Conservation (phyloP, 2,888 invertebrate species). For the Hirtodrosophila confusa region DNA sequence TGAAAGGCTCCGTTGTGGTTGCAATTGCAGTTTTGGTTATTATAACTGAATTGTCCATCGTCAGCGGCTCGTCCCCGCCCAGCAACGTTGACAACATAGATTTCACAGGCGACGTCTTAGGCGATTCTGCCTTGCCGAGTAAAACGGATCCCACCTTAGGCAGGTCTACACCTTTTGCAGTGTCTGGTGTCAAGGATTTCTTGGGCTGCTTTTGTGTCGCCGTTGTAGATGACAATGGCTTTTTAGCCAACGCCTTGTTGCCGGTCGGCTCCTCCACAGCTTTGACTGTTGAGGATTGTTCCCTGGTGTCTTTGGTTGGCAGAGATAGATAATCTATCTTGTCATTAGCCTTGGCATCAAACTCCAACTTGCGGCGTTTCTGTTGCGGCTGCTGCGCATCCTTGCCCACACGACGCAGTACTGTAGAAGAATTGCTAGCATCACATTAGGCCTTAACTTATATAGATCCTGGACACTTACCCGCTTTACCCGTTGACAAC, state of each 20-base stretch:
- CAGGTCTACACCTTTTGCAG: background rate
- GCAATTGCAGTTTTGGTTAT: slow-evolving; percentile 30
- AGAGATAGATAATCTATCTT: background rate
- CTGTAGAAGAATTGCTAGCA: slow-evolving; percentile 5
- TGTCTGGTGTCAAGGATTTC: background rate
- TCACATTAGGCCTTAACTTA: too few relatives aligned
- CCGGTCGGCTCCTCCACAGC: background rate
- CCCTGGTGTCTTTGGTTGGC: background rate
- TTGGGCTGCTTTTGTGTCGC: background rate
- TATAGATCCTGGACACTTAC: slow-evolving; percentile 4
- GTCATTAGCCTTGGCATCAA: background rate
- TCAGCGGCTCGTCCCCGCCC: background rate
- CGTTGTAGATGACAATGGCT: background rate
- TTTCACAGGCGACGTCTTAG: slow-evolving; percentile 10
- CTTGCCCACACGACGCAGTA: slow-evolving; percentile 4
- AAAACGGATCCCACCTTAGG: background rate
- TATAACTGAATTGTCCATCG: slow-evolving; percentile 39
- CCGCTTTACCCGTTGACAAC: slow-evolving; percentile 2
- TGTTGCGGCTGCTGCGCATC: slow-evolving; percentile 1
- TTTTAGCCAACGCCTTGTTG: background rate
- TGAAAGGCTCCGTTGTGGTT: slow-evolving; percentile 8
- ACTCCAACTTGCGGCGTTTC: slow-evolving; percentile 22
- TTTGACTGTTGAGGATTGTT: background rate
- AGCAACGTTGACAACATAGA: slow-evolving; percentile 23
- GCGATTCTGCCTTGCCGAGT: slow-evolving; percentile 3